Base-by-base conservation (phyloP, 2,797 vertebrate genomes). In the Acrossocheilus wenchowensis region DNA sequence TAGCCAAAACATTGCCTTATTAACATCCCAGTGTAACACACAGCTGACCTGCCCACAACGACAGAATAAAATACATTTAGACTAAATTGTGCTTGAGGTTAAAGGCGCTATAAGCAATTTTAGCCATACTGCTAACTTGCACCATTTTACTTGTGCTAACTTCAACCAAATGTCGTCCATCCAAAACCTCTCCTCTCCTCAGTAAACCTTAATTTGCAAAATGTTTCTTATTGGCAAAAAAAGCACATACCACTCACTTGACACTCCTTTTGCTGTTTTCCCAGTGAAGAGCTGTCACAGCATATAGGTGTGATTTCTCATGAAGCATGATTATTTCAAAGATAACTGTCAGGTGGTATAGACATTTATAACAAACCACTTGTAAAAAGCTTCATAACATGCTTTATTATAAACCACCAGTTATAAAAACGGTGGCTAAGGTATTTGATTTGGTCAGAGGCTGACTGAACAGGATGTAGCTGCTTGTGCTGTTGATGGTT, bases 1-100 rank as follows among this genome's bases (percentile, higher is more conserved):
- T 39, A 78, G 50, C 41, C 52, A 82, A 83, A 86, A 79, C 81
- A 79, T 64, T 17, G 52, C 77, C 43, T 74, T 48, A 79, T 69
- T 48, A 82, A 54, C 34, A 69, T 72, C 26, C 81, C 45, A 82
- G 54, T 74, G 1, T 21, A 23, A 19, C 48, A 80, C 17, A 75
- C 73, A 71, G 50, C 6, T 60, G 36, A 79, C 36, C 54, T 36
- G 66, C 34, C 41, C 21, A 17, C 21, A 50, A 52, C 30, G 5
- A 79, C 72, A 45, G 48, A 78, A 36, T 77, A 15, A 85, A 54
- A 69, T 14, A 15, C 4, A 14, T 84, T 52, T 52, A 69, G 41
- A 66, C 72, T 75, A 66, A 64, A 52, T 5, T 57, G 2, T 17
- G 39, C 19, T 66, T 34, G 7, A 50, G 72, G 26, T 75, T 74